Evolutionary conservation across 1,140 invertebrate species (phyloP), one percentile per base, ranked within the genome.

Genomic region (Zaprionus nigranus): DNA sequence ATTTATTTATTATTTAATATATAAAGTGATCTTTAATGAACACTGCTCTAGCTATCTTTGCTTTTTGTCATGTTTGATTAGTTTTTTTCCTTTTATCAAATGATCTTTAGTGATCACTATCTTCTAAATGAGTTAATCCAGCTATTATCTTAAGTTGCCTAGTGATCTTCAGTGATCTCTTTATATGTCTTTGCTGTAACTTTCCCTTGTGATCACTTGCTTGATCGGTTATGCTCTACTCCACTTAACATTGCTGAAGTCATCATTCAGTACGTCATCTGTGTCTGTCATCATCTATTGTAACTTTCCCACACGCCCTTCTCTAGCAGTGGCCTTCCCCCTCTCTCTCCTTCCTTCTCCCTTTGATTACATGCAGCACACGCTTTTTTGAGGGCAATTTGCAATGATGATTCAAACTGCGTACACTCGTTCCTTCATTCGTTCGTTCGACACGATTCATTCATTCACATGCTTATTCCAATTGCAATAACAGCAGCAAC

Each of bases 391-490:
- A 26, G 34, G 38, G 56, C 40, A 68, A 74, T 84, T 58, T 34
- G 17, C 56, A 49, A 51, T 51, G 17, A 72, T 82, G 82, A 81
- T 86, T 46, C 74, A 51, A 81, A 66, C 58, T 61, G 75, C 69
- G 70, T 68, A 60, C 46, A 70, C 38, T 51, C 28, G 38, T 28
- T 46, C 6, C 15, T n/a, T 40, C 6, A 12, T 40, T 40, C 6
- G 38, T 40, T 40, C 2, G 38, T 40, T 40, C 53, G 43, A 34
- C 82, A 67, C 76, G 73, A 88, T 36, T 84, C 70, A 72, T 61
- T 87, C 84, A 80, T 87, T 88, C 81, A 72, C 82, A 85, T 79
- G 82, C 63, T 53, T 57, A 69, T 74, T 68, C 75, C 46, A 82
- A 28, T 51, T 17, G n/a, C n/a, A 20, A 51, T 3, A 51, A 20